A percentile compares a stretch with the other conserved stretches of the same genome.
Evolutionary conservation across 2,797 vertebrate genomes (phyloP).

Genomic region (Kryptolebias ocellatus): DNA sequence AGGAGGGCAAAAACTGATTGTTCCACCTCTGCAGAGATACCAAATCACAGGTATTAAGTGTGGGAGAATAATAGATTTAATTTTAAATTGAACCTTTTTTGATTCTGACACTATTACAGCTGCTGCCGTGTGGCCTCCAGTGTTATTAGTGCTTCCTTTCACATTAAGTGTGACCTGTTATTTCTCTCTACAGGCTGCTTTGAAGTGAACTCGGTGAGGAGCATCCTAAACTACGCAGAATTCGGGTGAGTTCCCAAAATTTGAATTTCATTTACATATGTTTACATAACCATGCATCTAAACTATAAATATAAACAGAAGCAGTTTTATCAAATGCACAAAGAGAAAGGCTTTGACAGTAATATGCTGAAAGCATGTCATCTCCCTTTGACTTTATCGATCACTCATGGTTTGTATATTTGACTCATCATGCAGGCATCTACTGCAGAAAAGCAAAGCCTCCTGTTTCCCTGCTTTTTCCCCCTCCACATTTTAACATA

Average conservation of each 20-base stretch:
- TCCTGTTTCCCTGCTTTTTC: conserved; percentile 6
- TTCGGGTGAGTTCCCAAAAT: conserved; percentile 74
- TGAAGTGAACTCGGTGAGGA: conserved; percentile 68
- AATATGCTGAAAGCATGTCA: conserved; percentile 5
- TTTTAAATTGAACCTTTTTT: conserved; percentile 62
- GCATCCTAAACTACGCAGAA: conserved; percentile 48
- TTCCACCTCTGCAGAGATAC: conserved; percentile 50
- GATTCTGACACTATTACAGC: conserved; percentile 60
- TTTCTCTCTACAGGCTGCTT: conserved; percentile 73
- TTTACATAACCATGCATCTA: conserved; percentile 32
- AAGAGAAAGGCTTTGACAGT: conserved; percentile 17
- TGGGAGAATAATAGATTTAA: conserved; percentile 59
- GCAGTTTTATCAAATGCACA: conserved; percentile 4
- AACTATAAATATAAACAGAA: conserved; percentile 20
- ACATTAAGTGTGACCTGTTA: conserved; percentile 70
- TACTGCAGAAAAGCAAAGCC: conserved; percentile 20
- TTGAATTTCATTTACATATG: conserved; percentile 63
- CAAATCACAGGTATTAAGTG: conserved; percentile 57
- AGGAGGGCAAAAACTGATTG: conserved; percentile 37
- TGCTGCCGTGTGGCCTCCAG: conserved; percentile 35
- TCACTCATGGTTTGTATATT: conserved; percentile 32
- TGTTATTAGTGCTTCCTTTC: conserved; percentile 53
- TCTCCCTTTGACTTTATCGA: conserved; percentile 28
- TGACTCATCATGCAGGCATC: conserved; percentile 27
- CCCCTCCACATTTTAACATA: conserved; percentile 5